Conservation (phyloP, 2,888 invertebrate species). For the Metacarcinus magister region DNA sequence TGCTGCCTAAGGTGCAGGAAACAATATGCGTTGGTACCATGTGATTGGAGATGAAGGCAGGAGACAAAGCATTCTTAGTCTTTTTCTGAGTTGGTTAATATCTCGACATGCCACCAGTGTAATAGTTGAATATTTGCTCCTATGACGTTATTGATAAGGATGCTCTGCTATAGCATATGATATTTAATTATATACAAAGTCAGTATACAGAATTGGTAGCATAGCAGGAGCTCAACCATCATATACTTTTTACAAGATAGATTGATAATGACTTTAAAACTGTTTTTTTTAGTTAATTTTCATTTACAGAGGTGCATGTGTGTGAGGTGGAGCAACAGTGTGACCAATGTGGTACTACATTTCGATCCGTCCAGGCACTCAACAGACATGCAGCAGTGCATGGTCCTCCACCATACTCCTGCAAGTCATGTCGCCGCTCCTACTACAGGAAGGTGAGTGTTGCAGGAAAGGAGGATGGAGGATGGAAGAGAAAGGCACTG, state of each 20-base stretch:
- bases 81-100: no score
- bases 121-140: no score
- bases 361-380: conserved; percentile 78
- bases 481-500: neutral
- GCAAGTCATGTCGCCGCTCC: conserved; percentile 82
- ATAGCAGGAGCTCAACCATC: neutral
- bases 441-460: conserved; percentile 80
- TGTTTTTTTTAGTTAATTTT: neutral
- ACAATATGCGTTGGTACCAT: no score
- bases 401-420: conserved; percentile 82
- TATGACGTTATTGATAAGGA: no score
- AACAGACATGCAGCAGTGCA: conserved; percentile 81
- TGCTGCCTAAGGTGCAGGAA: no score
- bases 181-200: no score
- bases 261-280: neutral
- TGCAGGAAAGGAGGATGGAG: neutral
- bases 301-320: conserved; percentile 66
- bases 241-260: neutral
- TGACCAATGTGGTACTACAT: conserved; percentile 74
- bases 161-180: no score
- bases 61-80: no score
- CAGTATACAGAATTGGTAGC: no score
- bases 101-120: no score
- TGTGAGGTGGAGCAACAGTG: conserved; percentile 72
- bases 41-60: no score